A percentile compares a stretch with the other conserved stretches of the same genome.
Conservation (phyloP, 2,797 vertebrate genomes). For the Tympanoctomys barrerae region DNA sequence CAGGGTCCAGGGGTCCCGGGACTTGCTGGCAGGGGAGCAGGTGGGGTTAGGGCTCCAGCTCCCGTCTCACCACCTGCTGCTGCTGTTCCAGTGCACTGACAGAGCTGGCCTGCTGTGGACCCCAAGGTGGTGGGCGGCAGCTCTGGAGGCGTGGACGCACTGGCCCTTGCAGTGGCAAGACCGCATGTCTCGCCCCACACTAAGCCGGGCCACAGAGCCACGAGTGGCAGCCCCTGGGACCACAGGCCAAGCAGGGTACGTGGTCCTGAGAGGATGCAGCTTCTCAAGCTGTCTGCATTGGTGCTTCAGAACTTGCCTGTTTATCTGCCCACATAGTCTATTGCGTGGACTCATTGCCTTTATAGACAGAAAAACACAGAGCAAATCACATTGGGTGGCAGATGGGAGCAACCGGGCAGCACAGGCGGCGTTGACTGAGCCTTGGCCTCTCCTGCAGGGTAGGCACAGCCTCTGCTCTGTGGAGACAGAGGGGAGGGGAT, state of each 20-base stretch:
- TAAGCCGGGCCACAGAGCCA: neutral
- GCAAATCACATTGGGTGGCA: neutral
- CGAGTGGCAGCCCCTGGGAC: neutral
- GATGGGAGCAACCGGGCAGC: no score
- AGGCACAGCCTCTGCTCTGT: no score
- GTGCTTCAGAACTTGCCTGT: neutral
- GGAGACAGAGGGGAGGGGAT: neutral
- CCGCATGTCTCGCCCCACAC: neutral
- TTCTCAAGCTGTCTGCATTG: neutral
- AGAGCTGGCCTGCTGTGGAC: neutral
- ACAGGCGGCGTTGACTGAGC: neutral
- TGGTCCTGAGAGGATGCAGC: rapidly evolving
- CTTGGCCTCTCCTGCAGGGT: neutral
- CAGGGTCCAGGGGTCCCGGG: no score
- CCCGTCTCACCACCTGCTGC: neutral
- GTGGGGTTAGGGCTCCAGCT: rapidly evolving
- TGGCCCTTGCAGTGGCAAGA: neutral
- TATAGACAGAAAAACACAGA: neutral
- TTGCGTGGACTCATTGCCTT: neutral
- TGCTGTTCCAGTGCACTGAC: neutral
- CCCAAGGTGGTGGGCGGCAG: neutral
- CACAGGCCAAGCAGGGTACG: neutral
- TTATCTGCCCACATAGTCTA: neutral
- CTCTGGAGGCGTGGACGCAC: neutral
- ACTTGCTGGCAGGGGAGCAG: neutral